phyloP scores from a whole-genome alignment of 2,888 invertebrate species.

The Caenorhabditis imperialis region DNA sequence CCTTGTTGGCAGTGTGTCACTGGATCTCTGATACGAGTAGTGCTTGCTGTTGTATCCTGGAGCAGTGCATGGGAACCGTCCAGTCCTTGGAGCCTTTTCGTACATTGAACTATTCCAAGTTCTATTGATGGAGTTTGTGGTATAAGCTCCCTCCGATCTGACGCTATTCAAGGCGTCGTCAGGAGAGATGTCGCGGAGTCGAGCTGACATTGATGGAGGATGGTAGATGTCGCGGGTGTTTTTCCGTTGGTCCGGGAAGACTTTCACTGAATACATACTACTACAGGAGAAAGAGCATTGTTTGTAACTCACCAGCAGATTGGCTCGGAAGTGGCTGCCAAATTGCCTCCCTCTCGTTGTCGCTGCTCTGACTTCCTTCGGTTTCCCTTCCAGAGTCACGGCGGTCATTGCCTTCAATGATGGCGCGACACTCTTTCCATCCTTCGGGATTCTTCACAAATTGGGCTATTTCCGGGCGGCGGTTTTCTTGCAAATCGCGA shows the following conservation, averaged over 20 bases:
- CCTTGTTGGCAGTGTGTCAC: conserved; percentile 56
- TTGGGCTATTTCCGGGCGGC: conserved; percentile 88
- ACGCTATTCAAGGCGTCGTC: conserved; percentile 46
- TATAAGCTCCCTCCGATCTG: conserved; percentile 32
- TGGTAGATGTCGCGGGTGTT: conserved; percentile 49
- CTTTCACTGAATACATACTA: conserved; percentile 27
- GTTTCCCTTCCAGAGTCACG: conserved; percentile 56
- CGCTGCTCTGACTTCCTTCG: conserved; percentile 44
- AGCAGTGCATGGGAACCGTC: conserved; percentile 66
- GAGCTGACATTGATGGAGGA: conserved; percentile 60
- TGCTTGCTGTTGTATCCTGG: conserved; percentile 63
- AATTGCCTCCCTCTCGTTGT: conserved; percentile 51
- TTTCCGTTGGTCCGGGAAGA: conserved; percentile 46
- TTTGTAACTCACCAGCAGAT: conserved; percentile 45
- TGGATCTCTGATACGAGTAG: conserved; percentile 49
- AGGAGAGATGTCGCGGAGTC: conserved; percentile 39
- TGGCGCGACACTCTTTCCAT: conserved; percentile 65
- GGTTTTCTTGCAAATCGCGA: conserved; percentile 89
- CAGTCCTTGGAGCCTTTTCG: conserved; percentile 48
- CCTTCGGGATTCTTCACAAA: conserved; percentile 82
- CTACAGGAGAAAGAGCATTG: too few species aligned
- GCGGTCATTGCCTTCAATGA: conserved; percentile 64
- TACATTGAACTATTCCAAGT: conserved; percentile 62
- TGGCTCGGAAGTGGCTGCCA: conserved; percentile 58
- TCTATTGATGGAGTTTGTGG: conserved; percentile 41